Evolutionary conservation across 2,797 vertebrate genomes (phyloP), one percentile per base, ranked within the genome.

Genomic region (Enteromius viviparus): DNA sequence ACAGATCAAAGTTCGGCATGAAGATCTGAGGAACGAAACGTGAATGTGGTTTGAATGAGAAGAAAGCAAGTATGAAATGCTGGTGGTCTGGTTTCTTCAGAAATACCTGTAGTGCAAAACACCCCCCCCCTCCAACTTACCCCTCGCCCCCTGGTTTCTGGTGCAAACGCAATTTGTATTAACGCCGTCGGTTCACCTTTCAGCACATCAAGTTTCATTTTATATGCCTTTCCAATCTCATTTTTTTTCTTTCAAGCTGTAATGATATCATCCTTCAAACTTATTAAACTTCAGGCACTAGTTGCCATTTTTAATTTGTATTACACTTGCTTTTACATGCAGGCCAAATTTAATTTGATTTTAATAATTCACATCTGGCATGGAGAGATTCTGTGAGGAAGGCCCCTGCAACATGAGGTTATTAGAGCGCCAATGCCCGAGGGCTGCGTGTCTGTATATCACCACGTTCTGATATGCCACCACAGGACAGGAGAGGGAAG

Each of bases 271-370:
- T 91, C 89, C 90, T 88, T 92, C 89, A 92, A 91, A 93, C 90
- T 92, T 92, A 92, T 94, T 94, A 91, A 88, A 92, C 92, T 91
- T 90, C 92, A 91, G 91, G 90, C 90, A 89, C 60, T 89, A 92
- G 90, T 91, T 94, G 92, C 90, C 90, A 91, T 92, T 92, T 94
- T 93, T 94, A 92, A 94, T 94, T 93, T 92, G 91, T 89, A 92
- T 92, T 92, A 91, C 88, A 91, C 89, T 87, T 91, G 91, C 93
- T 94, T 92, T 93, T 94, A 87, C 71, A 91, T 90, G 92, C 93
- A 91, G 92, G 93, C 92, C 92, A 93, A 91, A 92, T 94, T 93
- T 94, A 92, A 94, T 95, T 94, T 91, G 91, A 94, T 95, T 94
- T 95, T 92, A 94, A 95, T 94, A 92, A 94, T 94, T 94, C 87